phyloP scores from a whole-genome alignment of 2,113 vertebrate species.

The Lepus europaeus region DNA sequence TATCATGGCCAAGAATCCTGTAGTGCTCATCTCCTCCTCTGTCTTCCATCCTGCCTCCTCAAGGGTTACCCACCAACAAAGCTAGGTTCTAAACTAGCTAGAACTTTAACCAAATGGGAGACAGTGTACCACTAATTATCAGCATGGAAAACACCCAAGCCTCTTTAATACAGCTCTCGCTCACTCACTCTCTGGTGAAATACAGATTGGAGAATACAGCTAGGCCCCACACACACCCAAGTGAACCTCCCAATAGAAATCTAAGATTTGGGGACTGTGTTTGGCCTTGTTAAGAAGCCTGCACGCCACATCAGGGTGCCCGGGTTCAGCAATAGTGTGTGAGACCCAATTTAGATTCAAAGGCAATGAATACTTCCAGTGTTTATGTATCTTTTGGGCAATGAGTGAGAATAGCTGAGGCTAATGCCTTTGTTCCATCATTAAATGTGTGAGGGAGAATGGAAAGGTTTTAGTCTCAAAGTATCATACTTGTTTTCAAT shows the following conservation, averaged over 20 bases:
- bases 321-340: too few species aligned
- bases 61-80: neutral
- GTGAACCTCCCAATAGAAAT: neutral
- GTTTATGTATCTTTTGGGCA: neutral
- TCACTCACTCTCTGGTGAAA: neutral
- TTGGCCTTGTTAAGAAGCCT: neutral
- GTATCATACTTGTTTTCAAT: neutral
- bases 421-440: neutral
- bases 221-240: neutral
- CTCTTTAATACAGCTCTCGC: neutral
- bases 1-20: neutral
- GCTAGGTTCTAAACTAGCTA: neutral
- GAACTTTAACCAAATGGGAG: neutral
- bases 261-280: neutral
- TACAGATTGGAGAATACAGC: neutral
- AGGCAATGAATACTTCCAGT: too few species aligned
- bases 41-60: neutral
- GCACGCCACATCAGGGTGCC: too few species aligned
- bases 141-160: neutral
- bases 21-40: neutral
- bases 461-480: neutral
- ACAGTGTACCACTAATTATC: neutral
- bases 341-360: too few species aligned
- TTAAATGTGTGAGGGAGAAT: neutral
- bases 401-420: neutral